Evolutionary conservation across 2,113 vertebrate genomes (phyloP).

Genomic region (Sterrhoptilus dennistouni): DNA sequence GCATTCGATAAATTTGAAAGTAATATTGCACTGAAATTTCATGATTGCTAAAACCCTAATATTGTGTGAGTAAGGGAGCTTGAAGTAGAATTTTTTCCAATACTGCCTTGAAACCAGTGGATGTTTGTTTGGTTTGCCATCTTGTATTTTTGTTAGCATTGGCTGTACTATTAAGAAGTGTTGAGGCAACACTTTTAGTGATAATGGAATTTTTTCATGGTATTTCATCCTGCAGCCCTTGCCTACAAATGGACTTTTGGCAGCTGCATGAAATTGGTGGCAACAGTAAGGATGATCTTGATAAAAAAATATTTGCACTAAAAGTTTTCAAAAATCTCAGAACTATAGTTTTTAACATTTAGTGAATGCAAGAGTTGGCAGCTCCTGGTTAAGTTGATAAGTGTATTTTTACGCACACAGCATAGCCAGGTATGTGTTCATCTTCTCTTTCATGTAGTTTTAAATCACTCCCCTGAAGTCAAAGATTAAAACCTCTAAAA

Average conservation of each 20-base stretch:
- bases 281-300: background rate
- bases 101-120: background rate
- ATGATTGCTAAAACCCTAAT: background rate
- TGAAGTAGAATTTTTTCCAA: background rate
- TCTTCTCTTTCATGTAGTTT: background rate
- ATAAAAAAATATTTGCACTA: background rate
- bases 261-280: background rate
- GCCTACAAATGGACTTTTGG: background rate
- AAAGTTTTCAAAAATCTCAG: background rate
- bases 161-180: background rate
- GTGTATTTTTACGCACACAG: background rate
- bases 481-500: background rate
- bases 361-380: background rate
- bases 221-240: background rate
- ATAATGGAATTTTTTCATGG: background rate
- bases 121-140: background rate
- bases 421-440: background rate
- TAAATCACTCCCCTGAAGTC: background rate
- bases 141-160: background rate
- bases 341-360: background rate
- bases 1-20: background rate
- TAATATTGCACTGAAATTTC: background rate
- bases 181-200: background rate
- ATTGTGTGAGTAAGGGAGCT: background rate
- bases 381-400: background rate